Evolutionary conservation across 2,113 vertebrate genomes (phyloP), one percentile per base, ranked within the genome.

Genomic region (Ageneiosus marmoratus): DNA sequence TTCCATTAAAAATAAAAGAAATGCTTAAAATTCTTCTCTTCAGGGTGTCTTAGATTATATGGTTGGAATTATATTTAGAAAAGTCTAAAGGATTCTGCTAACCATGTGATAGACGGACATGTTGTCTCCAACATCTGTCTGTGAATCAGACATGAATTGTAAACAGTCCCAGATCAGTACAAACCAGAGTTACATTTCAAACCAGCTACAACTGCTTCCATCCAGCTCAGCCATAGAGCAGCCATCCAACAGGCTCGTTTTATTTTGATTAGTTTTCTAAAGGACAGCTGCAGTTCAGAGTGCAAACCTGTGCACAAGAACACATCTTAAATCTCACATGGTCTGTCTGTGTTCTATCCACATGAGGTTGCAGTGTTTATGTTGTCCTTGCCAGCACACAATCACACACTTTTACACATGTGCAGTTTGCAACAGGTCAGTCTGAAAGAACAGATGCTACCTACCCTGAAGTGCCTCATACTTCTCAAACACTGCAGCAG

Each of bases 81-180:
- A n/a, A n/a, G n/a, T n/a, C n/a, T n/a, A n/a, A n/a, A n/a, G n/a
- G n/a, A 24, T 15, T 75, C 16, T 53, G 6, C 34, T 37, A 34
- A 34, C 72, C 4, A 15, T 79, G 80, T 80, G 32, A 79, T 51
- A 37, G 37, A 53, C 22, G 50, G 77, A 82, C 77, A 85, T 41
- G 73, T 41, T 62, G 46, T 79, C 60, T 84, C 20, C 29, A 60
- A 6, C 32, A 58, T 50, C 48, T 77, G 18, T 81, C 83, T 80
- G 81, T 89, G 89, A 80, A 75, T 90, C 86, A 87, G 53, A 88
- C 2, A 5, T 3, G 11, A 50, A 77, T 81, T 79, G 77, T 80
- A 87, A 86, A 86, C 86, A 85, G 86, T 86, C 41, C 55, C 37
- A 81, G 69, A 7, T 41, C 84, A 3, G 82, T 80, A 29, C 76